phyloP scores from a whole-genome alignment of 2,113 vertebrate genomes.

The Epinephelus cyanopodus region DNA sequence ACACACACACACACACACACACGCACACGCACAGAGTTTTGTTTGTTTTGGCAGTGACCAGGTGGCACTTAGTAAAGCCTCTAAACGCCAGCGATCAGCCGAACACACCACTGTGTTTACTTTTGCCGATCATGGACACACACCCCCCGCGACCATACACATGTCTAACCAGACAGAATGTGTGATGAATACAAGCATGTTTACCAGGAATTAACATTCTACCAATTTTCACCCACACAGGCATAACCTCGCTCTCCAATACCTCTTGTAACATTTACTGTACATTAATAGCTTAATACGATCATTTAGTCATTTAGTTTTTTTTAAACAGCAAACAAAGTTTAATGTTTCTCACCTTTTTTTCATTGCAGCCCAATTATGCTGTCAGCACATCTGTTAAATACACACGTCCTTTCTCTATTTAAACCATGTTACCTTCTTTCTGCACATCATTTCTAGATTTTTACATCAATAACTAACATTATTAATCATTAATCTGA shows the following conservation, averaged over 20 bases:
- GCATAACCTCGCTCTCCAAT: neutral
- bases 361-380: neutral
- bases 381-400: neutral
- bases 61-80: slow-evolving; percentile 82
- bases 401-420: too few species aligned
- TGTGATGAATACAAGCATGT: slow-evolving; percentile 8
- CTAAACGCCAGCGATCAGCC: slow-evolving; percentile 74
- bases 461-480: too few species aligned
- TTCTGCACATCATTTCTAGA: too few species aligned
- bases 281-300: neutral
- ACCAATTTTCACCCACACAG: neutral
- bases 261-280: neutral
- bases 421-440: too few species aligned
- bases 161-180: slow-evolving; percentile 6
- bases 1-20: slow-evolving; percentile 8
- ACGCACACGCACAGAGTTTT: slow-evolving; percentile 39
- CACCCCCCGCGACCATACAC: neutral
- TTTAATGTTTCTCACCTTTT: neutral
- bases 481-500: too few species aligned
- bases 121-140: slow-evolving; percentile 58
- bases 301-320: neutral
- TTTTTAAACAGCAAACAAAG: too few species aligned
- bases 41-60: slow-evolving; percentile 84
- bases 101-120: slow-evolving; percentile 77
- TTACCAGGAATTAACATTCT: neutral